These are phyloP conservation scores for Cerastis leucographa DNA, from an alignment of 2,888 invertebrate genomes.

Conservation along the genomic window DNA sequence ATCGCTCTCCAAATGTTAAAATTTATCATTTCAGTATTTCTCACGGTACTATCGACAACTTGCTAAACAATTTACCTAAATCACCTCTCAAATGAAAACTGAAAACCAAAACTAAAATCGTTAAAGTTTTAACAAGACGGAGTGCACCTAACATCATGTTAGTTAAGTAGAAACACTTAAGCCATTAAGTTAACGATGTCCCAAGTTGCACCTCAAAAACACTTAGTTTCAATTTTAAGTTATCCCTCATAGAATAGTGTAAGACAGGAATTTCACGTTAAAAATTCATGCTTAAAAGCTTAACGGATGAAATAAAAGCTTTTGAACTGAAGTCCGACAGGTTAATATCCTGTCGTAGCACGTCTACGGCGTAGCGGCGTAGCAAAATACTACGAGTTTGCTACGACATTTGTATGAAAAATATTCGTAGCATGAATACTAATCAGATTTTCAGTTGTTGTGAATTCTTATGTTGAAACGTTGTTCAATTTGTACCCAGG, in stretches of 20 bases:
- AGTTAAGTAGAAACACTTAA: constrained; percentile 62
- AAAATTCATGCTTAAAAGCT: constrained; percentile 59
- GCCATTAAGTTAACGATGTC: constrained; percentile 59
- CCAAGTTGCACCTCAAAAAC: constrained; percentile 62
- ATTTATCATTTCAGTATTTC: background rate
- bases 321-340: constrained; percentile 57
- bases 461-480: constrained; percentile 19
- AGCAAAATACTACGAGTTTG: constrained; percentile 63
- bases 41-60: background rate
- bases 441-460: constrained; percentile 28
- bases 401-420: constrained; percentile 63
- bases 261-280: constrained; percentile 46
- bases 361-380: constrained; percentile 63
- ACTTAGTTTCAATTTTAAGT: constrained; percentile 65
- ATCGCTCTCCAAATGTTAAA: background rate
- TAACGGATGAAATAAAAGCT: constrained; percentile 63
- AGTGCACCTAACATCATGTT: constrained; percentile 44
- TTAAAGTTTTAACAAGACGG: constrained; percentile 32
- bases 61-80: constrained; percentile 3
- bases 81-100: constrained; percentile 2
- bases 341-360: constrained; percentile 70
- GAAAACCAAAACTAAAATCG: constrained; percentile 33
- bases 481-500: constrained; percentile 31
- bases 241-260: constrained; percentile 57
- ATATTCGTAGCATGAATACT: constrained; percentile 59